Evolutionary conservation across 2,113 vertebrate species (phyloP).

Genomic region (Speoplatyrhinus poulsoni): DNA sequence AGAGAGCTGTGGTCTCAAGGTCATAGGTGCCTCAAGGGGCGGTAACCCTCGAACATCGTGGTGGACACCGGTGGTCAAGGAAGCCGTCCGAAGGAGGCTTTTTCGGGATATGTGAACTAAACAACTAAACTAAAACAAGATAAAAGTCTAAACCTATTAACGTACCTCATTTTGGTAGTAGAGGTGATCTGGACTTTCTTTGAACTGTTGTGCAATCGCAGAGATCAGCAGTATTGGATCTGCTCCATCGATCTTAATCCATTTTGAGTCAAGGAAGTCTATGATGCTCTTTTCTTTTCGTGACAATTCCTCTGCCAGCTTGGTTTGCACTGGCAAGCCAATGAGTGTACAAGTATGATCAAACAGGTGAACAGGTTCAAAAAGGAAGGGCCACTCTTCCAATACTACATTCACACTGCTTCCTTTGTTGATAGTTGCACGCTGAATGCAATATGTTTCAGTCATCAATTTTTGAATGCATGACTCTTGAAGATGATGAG

Average conservation of each 20-base stretch:
- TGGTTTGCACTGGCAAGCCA: constrained; percentile 23
- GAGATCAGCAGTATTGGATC: constrained; percentile 5
- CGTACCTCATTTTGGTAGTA: constrained; percentile 8
- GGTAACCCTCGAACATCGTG: too few relatives aligned
- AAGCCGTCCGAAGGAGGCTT: too few relatives aligned
- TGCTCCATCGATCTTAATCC: constrained; percentile 1
- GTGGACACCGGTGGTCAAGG: too few relatives aligned
- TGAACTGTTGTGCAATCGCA: not conserved
- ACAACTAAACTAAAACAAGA: not conserved
- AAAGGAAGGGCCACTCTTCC: constrained; percentile 24
- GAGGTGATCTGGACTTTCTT: constrained; percentile 9
- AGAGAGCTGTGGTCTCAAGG: too few relatives aligned
- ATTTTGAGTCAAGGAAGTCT: constrained; percentile 19
- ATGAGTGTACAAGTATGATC: constrained; percentile 17
- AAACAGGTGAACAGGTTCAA: constrained; percentile 31
- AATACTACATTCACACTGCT: not conserved
- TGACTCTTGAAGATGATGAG: constrained; percentile 9
- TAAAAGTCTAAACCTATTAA: not conserved
- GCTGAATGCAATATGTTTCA: constrained; percentile 10
- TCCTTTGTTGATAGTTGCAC: constrained; percentile 18
- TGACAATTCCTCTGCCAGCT: constrained; percentile 27
- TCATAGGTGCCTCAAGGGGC: too few relatives aligned
- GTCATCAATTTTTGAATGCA: constrained; percentile 3
- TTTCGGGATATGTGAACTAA: too few relatives aligned
- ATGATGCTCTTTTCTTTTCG: constrained; percentile 25